Percentiles rank a stretch among this genome's conserved stretches.
Evolutionary conservation across 2,888 invertebrate genomes (phyloP).

Genomic region (Eilema sororculum): DNA sequence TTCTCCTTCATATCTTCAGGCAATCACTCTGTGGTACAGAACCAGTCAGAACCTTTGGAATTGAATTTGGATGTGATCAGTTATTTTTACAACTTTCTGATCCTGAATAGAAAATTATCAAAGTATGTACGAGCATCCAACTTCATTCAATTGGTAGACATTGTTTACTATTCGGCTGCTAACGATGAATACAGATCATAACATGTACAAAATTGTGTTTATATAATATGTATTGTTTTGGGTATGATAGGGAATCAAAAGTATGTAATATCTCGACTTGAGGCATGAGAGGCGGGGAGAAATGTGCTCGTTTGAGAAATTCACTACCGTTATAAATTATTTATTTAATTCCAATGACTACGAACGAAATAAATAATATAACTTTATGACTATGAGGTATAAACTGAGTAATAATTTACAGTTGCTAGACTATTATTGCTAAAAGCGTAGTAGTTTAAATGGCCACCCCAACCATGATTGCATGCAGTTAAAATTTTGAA

Average conservation of each 20-base stretch:
- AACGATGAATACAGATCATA: not conserved
- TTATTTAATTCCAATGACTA: not conserved
- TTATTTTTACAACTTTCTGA: too few relatives aligned
- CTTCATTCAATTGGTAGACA: constrained; percentile 11
- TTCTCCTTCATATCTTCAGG: too few relatives aligned
- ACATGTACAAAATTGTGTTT: not conserved
- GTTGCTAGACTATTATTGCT: not conserved
- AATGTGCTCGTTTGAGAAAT: not conserved
- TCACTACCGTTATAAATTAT: not conserved
- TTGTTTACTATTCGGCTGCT: constrained; percentile 11
- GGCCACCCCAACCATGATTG: not conserved
- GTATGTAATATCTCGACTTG: too few relatives aligned
- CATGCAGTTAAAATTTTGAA: too few relatives aligned
- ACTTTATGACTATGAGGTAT: not conserved
- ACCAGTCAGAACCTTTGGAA: too few relatives aligned
- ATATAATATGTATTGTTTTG: too few relatives aligned
- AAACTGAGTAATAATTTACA: not conserved
- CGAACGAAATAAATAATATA: not conserved
- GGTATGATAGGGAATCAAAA: too few relatives aligned
- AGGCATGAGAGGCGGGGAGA: not conserved
- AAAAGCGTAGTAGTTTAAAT: not conserved
- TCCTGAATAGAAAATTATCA: not conserved
- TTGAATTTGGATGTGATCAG: too few relatives aligned
- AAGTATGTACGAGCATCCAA: constrained; percentile 13
- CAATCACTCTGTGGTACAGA: too few relatives aligned